Evolutionary conservation across 2,113 vertebrate species (phyloP), one percentile per base, ranked within the genome.

Genomic region (Ammodytes marinus): DNA sequence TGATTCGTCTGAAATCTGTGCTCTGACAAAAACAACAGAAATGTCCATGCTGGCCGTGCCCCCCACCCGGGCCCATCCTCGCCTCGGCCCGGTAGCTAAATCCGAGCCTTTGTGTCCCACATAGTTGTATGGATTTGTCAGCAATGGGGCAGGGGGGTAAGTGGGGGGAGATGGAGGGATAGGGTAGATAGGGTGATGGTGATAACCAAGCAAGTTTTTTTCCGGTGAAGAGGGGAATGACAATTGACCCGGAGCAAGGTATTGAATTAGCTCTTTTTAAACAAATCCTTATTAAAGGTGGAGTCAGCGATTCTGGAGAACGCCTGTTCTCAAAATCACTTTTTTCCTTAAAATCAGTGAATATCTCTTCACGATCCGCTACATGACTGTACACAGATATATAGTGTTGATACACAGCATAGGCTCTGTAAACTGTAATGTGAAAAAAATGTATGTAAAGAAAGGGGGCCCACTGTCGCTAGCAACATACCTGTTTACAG

Each of bases 91-190:
- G 70, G 77, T 64, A 73, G 85, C 92, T 94, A 93, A 95, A 94
- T 94, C 93, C 91, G 10, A 81, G 91, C 90, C 88, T 92, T 95
- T 95, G 94, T 95, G 81, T 88, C 84, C 77, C 88, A 91, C 89
- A 92, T 93, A 92, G 94, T 90, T 93, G 79, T 89, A 82, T 92
- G 89, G 91, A 94, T 92, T 91, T 89, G 89, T 94, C 91, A 92
- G 91, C 92, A 92, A 45, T 89, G 77, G 80, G 77, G 69, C 43
- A 65, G 76, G 73, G 58, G 79, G 2, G 27, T 27, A 27, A 5
- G 80, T 10, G 66, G 80, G 74, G 27, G 27, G 27, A 27, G 2
- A 27, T 1, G 27, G 27, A 27, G 27, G 27, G 27, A 27, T 27
- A n/a, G n/a, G 80, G 42, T 47, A 76, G 59, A 77, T 60, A 61